Evolutionary conservation across 2,113 vertebrate species (phyloP).

Genomic region (Hypomesus transpacificus): DNA sequence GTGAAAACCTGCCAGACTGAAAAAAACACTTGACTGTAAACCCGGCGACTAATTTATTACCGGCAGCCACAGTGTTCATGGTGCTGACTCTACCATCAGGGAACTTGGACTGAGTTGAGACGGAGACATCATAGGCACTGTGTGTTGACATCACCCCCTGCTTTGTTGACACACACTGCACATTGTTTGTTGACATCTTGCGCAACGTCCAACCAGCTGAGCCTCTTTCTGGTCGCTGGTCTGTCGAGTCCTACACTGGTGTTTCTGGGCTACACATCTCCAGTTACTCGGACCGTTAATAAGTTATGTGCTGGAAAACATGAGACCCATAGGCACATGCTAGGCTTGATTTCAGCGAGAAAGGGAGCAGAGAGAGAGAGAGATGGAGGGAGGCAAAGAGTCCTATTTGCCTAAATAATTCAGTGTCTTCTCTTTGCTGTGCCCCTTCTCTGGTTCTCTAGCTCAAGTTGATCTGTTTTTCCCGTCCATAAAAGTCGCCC

Average conservation of each 20-base stretch:
- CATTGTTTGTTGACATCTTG: slow-evolving; percentile 24
- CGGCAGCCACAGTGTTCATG: neutral
- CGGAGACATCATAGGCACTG: neutral
- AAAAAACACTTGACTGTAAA: neutral
- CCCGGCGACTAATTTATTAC: neutral
- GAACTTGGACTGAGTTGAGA: neutral
- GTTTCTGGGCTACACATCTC: slow-evolving; percentile 53
- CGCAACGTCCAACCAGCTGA: neutral
- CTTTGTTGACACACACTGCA: slow-evolving; percentile 9
- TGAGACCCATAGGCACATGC: slow-evolving; percentile 48
- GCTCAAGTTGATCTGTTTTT: slow-evolving; percentile 11
- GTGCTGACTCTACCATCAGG: neutral
- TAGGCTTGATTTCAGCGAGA: slow-evolving; percentile 45
- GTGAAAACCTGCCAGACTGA: neutral
- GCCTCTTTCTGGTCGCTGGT: slow-evolving; percentile 21
- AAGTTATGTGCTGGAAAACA: slow-evolving; percentile 59
- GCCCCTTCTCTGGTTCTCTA: slow-evolving; percentile 5
- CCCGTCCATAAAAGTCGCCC: neutral
- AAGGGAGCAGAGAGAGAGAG: slow-evolving; percentile 14
- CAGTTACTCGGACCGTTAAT: slow-evolving; percentile 62
- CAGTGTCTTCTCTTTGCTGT: slow-evolving; percentile 27
- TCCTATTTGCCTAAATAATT: slow-evolving; percentile 69
- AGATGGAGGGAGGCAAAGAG: slow-evolving; percentile 29
- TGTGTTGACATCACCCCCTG: neutral
- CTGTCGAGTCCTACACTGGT: slow-evolving; percentile 18